Base-by-base conservation (phyloP, 1,140 invertebrate genomes). In the Aphaenogaster ashmeadi region DNA sequence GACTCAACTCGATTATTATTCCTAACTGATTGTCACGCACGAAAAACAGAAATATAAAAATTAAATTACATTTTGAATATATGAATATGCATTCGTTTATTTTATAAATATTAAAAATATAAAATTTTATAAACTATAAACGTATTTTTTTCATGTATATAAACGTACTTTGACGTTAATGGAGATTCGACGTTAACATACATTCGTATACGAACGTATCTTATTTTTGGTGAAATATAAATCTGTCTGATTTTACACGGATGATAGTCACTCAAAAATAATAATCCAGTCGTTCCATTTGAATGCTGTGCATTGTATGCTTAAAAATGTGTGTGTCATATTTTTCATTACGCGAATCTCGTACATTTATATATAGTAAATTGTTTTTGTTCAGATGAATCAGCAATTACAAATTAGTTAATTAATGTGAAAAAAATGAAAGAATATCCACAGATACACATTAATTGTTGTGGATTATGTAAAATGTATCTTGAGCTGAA, bases 1-100 rank as follows among this genome's bases (percentile, higher is more conserved):
- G 27, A 81, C 36, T 47, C n/a, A 41, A 58, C 36, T 58, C 52
- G 41, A 58, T 74, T 72, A 44, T 83, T 58, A 74, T 21, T 72
- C 11, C 21, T 18, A 47, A 67, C 5, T 58, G 3, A 71, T 47
- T 36, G 15, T 18, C 9, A 44, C 21, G 13, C 18, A 11, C 3
- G 3, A 77, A 41, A 77, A 77, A 9, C 0, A 60, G 33, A 27
- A 78, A 78, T 18, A n/a, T 52, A 18, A 58, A 58, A 41, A 41
- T 75, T 38, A 21, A 74, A 74, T 44, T 60, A 18, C 3, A 77
- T 60, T 44, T 44, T 44, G 3, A 47, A 78, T 3, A 78, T n/a
- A 52, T 52, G 3, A 50, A 52, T n/a, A 44, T 47, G 33, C 8
- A n/a, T 41, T 80, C 13, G n/a, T 13, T 56, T 67, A 38, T 38